Percentiles rank a stretch among this genome's conserved stretches.
Conservation (phyloP, 2,113 vertebrate species). For the Neoarius graeffei region DNA sequence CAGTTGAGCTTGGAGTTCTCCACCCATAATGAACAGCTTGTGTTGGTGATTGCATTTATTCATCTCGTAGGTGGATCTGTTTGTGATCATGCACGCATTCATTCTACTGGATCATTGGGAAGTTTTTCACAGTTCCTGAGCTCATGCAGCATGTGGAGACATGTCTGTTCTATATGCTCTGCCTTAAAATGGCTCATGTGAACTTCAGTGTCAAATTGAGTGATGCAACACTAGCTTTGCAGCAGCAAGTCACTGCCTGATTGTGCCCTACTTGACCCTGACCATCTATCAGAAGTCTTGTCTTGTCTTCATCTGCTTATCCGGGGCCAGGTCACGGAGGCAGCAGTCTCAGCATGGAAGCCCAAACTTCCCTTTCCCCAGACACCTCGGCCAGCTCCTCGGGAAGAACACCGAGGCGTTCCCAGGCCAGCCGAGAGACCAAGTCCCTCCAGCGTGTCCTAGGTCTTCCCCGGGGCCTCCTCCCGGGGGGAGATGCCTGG, state of each 20-base stretch:
- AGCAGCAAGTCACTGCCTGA: background rate
- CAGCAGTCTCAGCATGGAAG: no score
- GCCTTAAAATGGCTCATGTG: background rate
- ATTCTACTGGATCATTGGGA: background rate
- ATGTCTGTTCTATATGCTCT: background rate
- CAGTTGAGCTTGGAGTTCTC: no score
- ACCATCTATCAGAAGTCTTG: no score
- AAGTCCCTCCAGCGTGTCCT: no score
- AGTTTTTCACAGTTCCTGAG: background rate
- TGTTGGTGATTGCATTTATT: background rate
- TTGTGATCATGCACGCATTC: background rate
- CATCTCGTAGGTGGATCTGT: background rate
- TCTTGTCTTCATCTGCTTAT: no score
- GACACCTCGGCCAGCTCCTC: no score
- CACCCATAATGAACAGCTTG: background rate
- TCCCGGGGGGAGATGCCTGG: no score
- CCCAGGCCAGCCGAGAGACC: no score
- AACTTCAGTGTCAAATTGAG: background rate
- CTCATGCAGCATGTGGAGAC: conserved; percentile 19
- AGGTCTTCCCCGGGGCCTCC: no score
- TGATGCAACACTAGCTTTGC: background rate
- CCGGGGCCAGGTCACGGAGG: no score
- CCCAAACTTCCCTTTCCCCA: no score
- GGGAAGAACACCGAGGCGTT: no score
- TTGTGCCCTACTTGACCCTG: background rate